Conservation (phyloP, 2,113 vertebrate species). For the Ancistrus triradiatus region DNA sequence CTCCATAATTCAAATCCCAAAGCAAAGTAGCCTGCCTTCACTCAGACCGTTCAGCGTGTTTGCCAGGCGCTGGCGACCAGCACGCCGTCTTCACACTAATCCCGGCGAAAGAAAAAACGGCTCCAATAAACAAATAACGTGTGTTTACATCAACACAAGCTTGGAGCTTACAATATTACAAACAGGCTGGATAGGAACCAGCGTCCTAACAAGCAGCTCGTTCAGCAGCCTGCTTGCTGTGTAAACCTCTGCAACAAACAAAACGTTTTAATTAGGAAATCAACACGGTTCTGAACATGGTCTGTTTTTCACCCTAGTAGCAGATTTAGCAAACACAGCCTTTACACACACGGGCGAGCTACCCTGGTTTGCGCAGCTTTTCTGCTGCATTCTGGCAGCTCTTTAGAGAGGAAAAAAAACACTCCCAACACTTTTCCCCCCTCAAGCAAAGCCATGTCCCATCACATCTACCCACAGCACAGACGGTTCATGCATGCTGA, state of each 20-base stretch:
- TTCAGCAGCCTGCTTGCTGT: no score
- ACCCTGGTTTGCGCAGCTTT: no score
- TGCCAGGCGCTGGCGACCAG: conserved; percentile 56
- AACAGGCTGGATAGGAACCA: neutral
- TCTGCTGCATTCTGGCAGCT: neutral
- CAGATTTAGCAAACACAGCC: neutral
- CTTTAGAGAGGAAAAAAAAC: conserved; percentile 12
- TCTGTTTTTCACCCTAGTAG: no score
- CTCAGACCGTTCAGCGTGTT: conserved; percentile 76
- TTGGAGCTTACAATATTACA: neutral
- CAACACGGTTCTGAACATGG: no score
- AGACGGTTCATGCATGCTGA: conserved; percentile 32
- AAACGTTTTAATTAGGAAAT: no score
- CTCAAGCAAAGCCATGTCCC: conserved; percentile 58
- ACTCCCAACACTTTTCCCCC: conserved; percentile 37
- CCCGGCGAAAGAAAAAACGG: neutral
- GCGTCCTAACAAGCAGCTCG: no score
- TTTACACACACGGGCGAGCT: no score
- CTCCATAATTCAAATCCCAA: conserved; percentile 99
- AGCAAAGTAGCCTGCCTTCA: conserved; percentile 89
- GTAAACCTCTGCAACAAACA: no score
- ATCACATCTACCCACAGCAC: conserved; percentile 34
- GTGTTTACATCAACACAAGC: neutral
- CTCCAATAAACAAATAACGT: neutral
- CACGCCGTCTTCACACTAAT: neutral